Evolutionary conservation across 2,113 vertebrate genomes (phyloP).

Genomic region (Neodontobutis hainanensis): DNA sequence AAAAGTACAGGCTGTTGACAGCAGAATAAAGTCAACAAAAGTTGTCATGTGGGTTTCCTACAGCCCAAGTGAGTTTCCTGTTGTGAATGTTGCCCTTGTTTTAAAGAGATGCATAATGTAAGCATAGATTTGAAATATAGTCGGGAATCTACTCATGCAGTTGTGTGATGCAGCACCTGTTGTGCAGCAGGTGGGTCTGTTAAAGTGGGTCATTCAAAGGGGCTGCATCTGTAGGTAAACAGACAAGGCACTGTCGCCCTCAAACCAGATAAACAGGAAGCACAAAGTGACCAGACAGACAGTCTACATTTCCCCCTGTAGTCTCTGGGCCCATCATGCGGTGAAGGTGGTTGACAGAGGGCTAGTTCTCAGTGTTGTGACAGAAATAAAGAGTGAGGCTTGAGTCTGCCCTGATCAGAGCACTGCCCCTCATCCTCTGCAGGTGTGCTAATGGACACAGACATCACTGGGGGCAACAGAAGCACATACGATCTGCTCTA

Average conservation of each 20-base stretch:
- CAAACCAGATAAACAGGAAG: constrained; percentile 57
- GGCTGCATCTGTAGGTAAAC: constrained; percentile 48
- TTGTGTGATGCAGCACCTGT: constrained; percentile 2
- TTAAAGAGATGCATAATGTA: background rate
- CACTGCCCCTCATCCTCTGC: constrained; percentile 51
- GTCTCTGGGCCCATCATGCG: constrained; percentile 38
- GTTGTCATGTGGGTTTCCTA: background rate
- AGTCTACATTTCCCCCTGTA: constrained; percentile 37
- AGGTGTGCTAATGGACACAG: constrained; percentile 66
- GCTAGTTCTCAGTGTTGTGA: constrained; percentile 39
- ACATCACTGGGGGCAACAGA: constrained; percentile 61
- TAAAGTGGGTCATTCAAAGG: constrained; percentile 45
- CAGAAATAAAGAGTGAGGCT: constrained; percentile 68
- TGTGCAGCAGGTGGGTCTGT: background rate
- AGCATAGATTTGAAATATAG: background rate
- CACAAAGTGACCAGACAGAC: constrained; percentile 62
- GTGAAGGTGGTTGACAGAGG: constrained; percentile 59
- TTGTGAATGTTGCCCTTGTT: background rate
- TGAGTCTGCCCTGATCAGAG: constrained; percentile 69
- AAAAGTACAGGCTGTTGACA: background rate
- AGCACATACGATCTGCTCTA: background rate
- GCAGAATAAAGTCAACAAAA: too few relatives aligned
- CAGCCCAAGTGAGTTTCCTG: background rate
- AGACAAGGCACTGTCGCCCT: constrained; percentile 56
- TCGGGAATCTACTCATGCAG: background rate